phyloP scores from a whole-genome alignment of 2,888 invertebrate genomes.

The Andrena bucephala region DNA sequence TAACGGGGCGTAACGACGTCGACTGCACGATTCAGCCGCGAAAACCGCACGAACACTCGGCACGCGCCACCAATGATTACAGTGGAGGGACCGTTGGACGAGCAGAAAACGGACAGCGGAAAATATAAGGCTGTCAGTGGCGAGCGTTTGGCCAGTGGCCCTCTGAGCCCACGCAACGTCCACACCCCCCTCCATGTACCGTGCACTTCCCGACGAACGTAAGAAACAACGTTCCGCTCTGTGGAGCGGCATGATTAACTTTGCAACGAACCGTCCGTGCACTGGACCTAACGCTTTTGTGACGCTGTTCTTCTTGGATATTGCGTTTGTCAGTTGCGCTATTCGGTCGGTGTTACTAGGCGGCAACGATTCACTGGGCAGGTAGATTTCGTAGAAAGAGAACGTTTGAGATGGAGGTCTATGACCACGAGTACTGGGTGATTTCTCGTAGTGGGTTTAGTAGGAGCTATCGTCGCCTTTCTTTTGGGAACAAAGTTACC shows the following conservation, averaged over 20 bases:
- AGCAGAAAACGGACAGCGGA: slow-evolving; percentile 45
- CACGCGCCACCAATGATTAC: slow-evolving; percentile 56
- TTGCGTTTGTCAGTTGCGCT: slow-evolving; percentile 20
- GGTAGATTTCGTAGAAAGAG: too few relatives aligned
- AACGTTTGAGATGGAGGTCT: too few relatives aligned
- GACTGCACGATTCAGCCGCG: slow-evolving; percentile 47
- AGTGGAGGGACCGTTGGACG: slow-evolving; percentile 19
- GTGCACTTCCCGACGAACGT: slow-evolving; percentile 5
- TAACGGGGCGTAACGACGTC: slow-evolving; percentile 60
- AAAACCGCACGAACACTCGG: slow-evolving; percentile 63
- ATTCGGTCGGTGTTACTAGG: too few relatives aligned
- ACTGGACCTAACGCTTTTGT: slow-evolving; percentile 30
- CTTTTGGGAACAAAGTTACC: too few relatives aligned
- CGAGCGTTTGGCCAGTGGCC: slow-evolving; percentile 35
- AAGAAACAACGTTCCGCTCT: slow-evolving; percentile 54
- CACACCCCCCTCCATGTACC: background rate
- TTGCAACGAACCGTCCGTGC: slow-evolving; percentile 21
- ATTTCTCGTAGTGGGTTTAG: too few relatives aligned
- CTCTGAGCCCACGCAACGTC: background rate
- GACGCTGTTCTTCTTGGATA: slow-evolving; percentile 5
- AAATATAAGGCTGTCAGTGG: slow-evolving; percentile 63
- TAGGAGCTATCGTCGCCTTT: too few relatives aligned
- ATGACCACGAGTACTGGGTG: too few relatives aligned
- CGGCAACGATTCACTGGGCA: too few relatives aligned
- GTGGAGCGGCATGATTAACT: slow-evolving; percentile 50